Base-by-base conservation (phyloP, 2,113 vertebrate species). In the Periophthalmodon schlosseri region DNA sequence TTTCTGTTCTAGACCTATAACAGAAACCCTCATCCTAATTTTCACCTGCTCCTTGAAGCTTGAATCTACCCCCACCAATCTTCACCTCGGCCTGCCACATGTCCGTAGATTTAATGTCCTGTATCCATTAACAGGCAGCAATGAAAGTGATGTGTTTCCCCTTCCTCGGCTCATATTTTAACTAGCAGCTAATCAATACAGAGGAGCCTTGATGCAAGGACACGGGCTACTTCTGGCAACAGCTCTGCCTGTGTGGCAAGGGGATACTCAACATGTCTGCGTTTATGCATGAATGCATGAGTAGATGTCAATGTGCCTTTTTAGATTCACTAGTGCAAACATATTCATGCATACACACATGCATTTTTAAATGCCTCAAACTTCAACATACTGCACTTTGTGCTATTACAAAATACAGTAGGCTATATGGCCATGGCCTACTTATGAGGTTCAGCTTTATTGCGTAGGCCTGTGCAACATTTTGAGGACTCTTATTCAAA, bases 121-220 rank as follows among this genome's bases (percentile, higher is more conserved):
- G 16, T 63, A 80, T 87, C 5, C 70, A 85, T 85, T 80, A 83
- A 78, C 78, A 16, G 70, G 68, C 75, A 70, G 68, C 70, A 72
- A 70, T 81, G 74, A 84, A 83, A 52, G 74, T 69, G 76, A 83
- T 78, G 78, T 46, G 69, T 78, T 83, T 77, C 78, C 28, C 76
- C 34, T 57, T 79, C 75, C 80, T 68, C n/a, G 11, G 49, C 69
- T 79, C 77, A 84, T 78, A 87, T 84, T 84, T 85, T 79, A 83
- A 79, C 78, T 70, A 67, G 83, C 34, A 74, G 82, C 49, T 79
- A 82, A 89, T 89, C 85, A 83, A 85, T 89, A 85, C 61, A 20
- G 44, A 14, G 69, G 70, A 61, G 75, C 70, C 66, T 81, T 50
- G 58, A 20, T 65, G 69, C 81, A 82, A 82, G 60, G 77, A 70